Evolutionary conservation across 1,140 invertebrate species (phyloP), one percentile per base, ranked within the genome.

Genomic region (Zaprionus davidi): DNA sequence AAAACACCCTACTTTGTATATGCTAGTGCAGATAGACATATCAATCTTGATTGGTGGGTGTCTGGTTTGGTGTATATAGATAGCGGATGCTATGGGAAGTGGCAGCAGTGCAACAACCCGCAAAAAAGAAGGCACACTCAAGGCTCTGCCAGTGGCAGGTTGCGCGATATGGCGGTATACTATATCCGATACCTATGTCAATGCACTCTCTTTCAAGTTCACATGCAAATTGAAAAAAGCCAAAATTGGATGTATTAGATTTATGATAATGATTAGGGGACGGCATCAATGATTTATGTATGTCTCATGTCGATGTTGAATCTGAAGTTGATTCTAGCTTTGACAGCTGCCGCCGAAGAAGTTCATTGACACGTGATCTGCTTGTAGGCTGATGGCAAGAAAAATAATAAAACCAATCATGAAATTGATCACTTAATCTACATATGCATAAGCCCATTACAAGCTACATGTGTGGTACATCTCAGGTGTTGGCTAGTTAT

Each of bases 181-280:
- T 12, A 13, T 12, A 22, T 87, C 53, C 76, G 82, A 34, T 68
- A 73, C 31, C 26, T 24, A 70, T 71, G 84, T 87, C 84, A 87
- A 56, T 81, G 84, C 75, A 87, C 84, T 77, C 84, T 41, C 46
- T 70, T 63, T 87, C 84, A 87, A 87, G 84, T 87, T 87, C 84
- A 87, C 78, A 90, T 88, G 84, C 84, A 84, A 87, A 87, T 87
- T 79, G 78, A 67, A 75, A 81, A 85, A 66, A 71, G 73, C 82
- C 78, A 53, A 78, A 85, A 88, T 71, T 76, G 78, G 69, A 57
- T 26, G 28, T 55, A 73, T 84, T 79, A 88, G 84, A 87, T 87
- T 84, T 84, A 87, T 81, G 81, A 86, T 85, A 81, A 70, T 71
- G 73, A 56, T 49, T 60, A 49, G 49, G 57, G 46, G 26, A 59